Evolutionary conservation across 2,888 invertebrate species (phyloP).

Genomic region (Drosophila maculinotata): DNA sequence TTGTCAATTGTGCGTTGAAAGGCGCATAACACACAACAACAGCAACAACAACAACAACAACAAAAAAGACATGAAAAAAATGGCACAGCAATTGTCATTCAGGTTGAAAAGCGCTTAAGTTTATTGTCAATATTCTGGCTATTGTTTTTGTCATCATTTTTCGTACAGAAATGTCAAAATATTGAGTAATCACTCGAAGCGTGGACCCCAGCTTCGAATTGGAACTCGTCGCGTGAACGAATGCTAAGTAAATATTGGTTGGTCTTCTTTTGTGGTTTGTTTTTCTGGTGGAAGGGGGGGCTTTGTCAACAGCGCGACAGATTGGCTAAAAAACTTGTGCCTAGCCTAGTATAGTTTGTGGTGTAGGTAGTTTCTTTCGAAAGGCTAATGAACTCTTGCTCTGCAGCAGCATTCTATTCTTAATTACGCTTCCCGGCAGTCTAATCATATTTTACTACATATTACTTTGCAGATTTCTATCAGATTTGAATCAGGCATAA

Average conservation of each 20-base stretch:
- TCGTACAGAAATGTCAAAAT: constrained; percentile 72
- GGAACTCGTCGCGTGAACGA: constrained; percentile 54
- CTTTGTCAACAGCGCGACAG: constrained; percentile 47
- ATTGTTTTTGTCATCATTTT: constrained; percentile 40
- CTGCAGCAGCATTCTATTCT: background rate
- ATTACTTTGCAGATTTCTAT: constrained; percentile 13
- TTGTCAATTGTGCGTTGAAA: constrained; percentile 64
- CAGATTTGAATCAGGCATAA: background rate
- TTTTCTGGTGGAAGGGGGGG: constrained; percentile 18
- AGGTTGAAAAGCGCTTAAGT: constrained; percentile 76
- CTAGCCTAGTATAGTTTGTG: constrained; percentile 23
- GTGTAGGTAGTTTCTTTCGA: constrained; percentile 34
- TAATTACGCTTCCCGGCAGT: background rate
- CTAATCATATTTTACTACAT: constrained; percentile 24
- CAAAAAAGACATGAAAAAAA: constrained; percentile 45
- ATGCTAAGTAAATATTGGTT: constrained; percentile 72
- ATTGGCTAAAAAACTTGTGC: constrained; percentile 35
- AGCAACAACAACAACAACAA: constrained; percentile 19
- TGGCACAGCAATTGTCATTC: constrained; percentile 81
- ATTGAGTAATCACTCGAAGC: constrained; percentile 74
- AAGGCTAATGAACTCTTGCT: constrained; percentile 48
- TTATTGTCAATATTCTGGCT: constrained; percentile 73
- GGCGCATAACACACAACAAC: constrained; percentile 27
- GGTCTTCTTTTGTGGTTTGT: constrained; percentile 22
- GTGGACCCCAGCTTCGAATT: constrained; percentile 51